A percentile compares a stretch with the other conserved stretches of the same genome.
phyloP scores from a whole-genome alignment of 2,797 vertebrate species.

The Spheniscus humboldti region DNA sequence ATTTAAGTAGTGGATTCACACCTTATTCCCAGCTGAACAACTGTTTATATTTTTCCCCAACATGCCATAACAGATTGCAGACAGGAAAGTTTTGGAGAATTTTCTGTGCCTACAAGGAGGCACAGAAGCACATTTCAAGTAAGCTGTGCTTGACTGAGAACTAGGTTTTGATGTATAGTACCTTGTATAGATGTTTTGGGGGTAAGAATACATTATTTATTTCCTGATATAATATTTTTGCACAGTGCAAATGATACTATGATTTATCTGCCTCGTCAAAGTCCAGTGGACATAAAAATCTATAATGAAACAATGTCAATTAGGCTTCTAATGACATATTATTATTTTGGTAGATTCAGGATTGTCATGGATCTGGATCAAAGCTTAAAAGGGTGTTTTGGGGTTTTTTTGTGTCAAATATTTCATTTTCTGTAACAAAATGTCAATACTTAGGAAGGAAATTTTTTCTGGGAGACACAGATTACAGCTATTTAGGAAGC shows the following conservation, averaged over 20 bases:
- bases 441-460: background rate
- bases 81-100: background rate
- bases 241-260: background rate
- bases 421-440: background rate
- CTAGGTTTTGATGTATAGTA: background rate
- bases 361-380: background rate
- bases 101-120: background rate
- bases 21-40: slow-evolving; percentile 36
- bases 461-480: background rate
- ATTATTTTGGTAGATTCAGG: background rate
- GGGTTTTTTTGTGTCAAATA: background rate
- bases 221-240: background rate
- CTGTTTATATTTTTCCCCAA: background rate
- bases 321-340: background rate
- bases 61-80: background rate
- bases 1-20: slow-evolving; percentile 18
- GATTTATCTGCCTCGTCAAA: background rate
- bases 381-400: background rate
- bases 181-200: background rate
- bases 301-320: background rate
- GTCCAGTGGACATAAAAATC: background rate
- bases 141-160: background rate
- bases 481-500: background rate
- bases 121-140: background rate
- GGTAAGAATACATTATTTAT: background rate